Conservation (phyloP, 1,140 invertebrate genomes). For the Idris sp. region DNA sequence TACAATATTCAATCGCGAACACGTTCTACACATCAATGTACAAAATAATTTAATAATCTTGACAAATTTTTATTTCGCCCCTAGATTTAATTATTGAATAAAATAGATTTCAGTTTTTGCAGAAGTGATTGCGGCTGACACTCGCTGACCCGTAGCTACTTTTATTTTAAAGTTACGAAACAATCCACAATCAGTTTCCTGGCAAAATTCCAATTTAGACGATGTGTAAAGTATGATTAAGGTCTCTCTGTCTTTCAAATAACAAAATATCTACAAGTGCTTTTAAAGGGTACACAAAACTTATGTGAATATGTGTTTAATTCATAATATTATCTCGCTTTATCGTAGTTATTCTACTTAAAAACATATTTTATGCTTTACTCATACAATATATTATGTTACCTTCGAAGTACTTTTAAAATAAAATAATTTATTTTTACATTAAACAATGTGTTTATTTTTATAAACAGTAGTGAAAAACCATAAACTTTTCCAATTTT, state of each 20-base stretch:
- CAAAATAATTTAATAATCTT: constrained; percentile 65
- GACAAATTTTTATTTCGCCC: constrained; percentile 64
- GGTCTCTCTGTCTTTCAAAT: constrained; percentile 34
- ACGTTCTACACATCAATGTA: constrained; percentile 54
- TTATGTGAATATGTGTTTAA: no score
- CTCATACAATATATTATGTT: no score
- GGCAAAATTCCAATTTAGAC: constrained; percentile 56
- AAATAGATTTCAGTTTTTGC: constrained; percentile 66
- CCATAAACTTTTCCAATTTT: no score
- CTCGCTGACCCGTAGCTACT: constrained; percentile 49
- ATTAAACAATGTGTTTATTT: no score
- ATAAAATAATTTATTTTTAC: no score
- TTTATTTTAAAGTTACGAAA: constrained; percentile 60
- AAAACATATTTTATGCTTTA: no score
- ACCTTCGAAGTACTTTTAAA: no score
- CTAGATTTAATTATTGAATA: constrained; percentile 62
- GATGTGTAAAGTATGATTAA: constrained; percentile 51
- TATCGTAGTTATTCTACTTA: no score
- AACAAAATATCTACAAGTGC: constrained; percentile 31
- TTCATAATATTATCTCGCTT: no score
- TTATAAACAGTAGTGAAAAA: no score
- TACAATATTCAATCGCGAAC: constrained; percentile 40
- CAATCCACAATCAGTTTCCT: constrained; percentile 55
- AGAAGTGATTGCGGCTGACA: constrained; percentile 53
- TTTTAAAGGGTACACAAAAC: no score